phyloP scores from a whole-genome alignment of 2,888 invertebrate species.

The Villa cingulata region DNA sequence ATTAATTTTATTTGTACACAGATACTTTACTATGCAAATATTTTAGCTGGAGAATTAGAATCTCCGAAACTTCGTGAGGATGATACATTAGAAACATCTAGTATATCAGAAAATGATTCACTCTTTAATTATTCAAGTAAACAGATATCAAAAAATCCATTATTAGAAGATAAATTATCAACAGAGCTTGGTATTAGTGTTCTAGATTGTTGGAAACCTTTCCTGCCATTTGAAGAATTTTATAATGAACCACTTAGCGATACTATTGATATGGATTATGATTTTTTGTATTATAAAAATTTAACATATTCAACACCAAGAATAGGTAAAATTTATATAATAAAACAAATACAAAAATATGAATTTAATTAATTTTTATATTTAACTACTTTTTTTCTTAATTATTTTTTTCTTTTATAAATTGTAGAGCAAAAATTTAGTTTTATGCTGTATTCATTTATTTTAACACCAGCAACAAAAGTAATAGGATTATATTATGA shows the following conservation, averaged over 20 bases:
- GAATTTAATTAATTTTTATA: too few relatives aligned
- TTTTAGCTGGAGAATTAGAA: conserved; percentile 69
- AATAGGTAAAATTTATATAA: conserved; percentile 15
- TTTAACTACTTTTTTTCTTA: neutral
- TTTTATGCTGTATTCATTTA: conserved; percentile 82
- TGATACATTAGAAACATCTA: conserved; percentile 25
- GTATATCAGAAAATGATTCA: conserved; percentile 30
- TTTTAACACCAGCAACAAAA: conserved; percentile 83
- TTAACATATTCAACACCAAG: conserved; percentile 28
- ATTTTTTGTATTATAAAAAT: conserved; percentile 80
- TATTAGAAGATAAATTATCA: conserved; percentile 41
- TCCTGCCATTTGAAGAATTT: conserved; percentile 77
- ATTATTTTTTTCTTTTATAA: neutral
- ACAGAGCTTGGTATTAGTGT: conserved; percentile 61
- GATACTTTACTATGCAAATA: conserved; percentile 78
- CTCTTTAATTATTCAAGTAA: conserved; percentile 29
- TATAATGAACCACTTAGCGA: conserved; percentile 90
- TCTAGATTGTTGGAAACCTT: conserved; percentile 69
- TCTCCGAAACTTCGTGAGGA: conserved; percentile 44
- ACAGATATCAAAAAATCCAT: conserved; percentile 20
- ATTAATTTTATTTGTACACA: conserved; percentile 24
- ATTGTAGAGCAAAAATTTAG: conserved; percentile 49
- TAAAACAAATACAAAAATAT: neutral
- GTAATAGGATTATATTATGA: conserved; percentile 85
- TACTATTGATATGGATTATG: conserved; percentile 84